These are phyloP conservation scores for Halcyon badia DNA, from an alignment of 2,797 vertebrate species.

Conservation along the genomic window DNA sequence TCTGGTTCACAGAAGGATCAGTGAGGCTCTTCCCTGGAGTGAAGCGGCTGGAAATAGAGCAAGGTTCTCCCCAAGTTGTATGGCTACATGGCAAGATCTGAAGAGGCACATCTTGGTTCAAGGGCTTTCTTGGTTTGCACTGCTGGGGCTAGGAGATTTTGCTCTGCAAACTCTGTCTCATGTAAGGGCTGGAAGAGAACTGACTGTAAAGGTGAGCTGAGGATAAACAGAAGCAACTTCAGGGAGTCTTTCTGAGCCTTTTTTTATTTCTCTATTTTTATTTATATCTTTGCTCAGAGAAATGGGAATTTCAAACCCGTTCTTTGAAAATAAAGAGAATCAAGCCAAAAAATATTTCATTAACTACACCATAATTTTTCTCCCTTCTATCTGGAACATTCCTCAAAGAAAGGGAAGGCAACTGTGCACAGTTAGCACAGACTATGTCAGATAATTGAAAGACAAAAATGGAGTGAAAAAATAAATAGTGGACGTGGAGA, in stretches of 20 bases:
- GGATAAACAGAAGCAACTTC: background rate
- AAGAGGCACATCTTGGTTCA: background rate
- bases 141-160: background rate
- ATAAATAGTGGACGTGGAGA: background rate
- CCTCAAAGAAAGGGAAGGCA: constrained; percentile 5
- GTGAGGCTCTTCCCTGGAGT: background rate
- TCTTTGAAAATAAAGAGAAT: constrained; percentile 19
- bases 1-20: background rate
- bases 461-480: background rate
- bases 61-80: background rate
- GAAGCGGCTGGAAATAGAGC: background rate
- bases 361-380: background rate
- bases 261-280: background rate
- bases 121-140: background rate
- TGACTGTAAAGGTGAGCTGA: background rate
- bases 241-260: background rate
- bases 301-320: background rate
- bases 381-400: background rate
- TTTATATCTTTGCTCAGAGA: constrained; percentile 15
- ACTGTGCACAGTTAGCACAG: constrained; percentile 10
- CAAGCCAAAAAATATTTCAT: background rate
- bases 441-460: background rate
- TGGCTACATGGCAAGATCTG: background rate
- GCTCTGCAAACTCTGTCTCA: background rate
- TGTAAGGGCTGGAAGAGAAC: background rate